Conservation (phyloP, 2,797 vertebrate genomes). For the Oryzias dopingdopingensis region DNA sequence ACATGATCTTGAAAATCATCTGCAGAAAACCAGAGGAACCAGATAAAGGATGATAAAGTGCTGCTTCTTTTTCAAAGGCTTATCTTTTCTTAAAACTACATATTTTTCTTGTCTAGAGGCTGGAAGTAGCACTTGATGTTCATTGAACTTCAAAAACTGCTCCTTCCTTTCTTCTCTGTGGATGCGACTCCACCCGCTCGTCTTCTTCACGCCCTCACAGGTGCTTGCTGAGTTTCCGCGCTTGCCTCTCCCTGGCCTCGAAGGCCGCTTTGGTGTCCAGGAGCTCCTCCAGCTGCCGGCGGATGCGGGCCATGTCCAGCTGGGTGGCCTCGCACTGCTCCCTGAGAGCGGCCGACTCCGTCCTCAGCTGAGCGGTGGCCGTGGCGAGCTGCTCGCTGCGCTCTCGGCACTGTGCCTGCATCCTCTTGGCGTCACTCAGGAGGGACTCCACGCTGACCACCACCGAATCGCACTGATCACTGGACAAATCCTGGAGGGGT, state of each 20-base stretch:
- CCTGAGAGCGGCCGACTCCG: slow-evolving; percentile 64
- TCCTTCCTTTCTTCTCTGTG: background rate
- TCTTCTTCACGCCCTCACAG: slow-evolving; percentile 56
- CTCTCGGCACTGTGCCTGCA: slow-evolving; percentile 71
- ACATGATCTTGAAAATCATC: background rate
- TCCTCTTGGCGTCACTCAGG: slow-evolving; percentile 63
- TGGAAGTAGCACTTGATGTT: too few species aligned
- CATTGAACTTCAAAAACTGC: background rate
- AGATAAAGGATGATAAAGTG: slow-evolving; percentile 10
- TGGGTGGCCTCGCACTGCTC: slow-evolving; percentile 68
- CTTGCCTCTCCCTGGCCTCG: slow-evolving; percentile 77
- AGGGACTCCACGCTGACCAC: slow-evolving; percentile 75
- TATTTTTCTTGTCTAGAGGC: background rate
- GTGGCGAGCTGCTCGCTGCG: slow-evolving; percentile 63
- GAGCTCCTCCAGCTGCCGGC: slow-evolving; percentile 70
- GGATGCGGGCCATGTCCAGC: slow-evolving; percentile 73
- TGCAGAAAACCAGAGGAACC: background rate
- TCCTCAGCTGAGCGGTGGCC: slow-evolving; percentile 60
- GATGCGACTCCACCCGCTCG: background rate
- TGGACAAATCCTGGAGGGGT: slow-evolving; percentile 66
- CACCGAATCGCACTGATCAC: slow-evolving; percentile 68
- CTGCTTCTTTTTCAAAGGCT: background rate
- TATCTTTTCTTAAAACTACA: background rate
- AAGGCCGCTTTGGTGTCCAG: slow-evolving; percentile 75
- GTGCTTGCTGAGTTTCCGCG: slow-evolving; percentile 78